A percentile compares a stretch with the other conserved stretches of the same genome.
Conservation (phyloP, 2,888 invertebrate genomes). For the Phengaris alcon region DNA sequence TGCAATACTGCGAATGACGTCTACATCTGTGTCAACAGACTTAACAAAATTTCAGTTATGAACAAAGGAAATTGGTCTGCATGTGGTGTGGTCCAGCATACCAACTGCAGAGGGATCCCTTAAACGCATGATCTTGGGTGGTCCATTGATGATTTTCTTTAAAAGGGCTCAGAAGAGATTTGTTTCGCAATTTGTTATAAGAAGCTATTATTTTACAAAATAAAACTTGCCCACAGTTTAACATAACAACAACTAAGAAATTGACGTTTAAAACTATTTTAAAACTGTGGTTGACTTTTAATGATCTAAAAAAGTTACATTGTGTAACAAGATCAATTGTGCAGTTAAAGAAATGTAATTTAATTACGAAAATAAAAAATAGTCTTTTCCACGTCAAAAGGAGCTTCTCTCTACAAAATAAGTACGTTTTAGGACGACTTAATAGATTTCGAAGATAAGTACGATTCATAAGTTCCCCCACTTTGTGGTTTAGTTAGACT, state of each 20-base stretch:
- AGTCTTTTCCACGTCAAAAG: too few species aligned
- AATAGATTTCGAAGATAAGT: too few species aligned
- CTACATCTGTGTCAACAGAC: slow-evolving; percentile 23
- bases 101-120: not conserved
- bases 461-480: too few species aligned
- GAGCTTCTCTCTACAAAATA: too few species aligned
- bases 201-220: too few species aligned
- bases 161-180: not conserved
- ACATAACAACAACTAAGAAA: too few species aligned
- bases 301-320: not conserved
- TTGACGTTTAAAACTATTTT: not conserved
- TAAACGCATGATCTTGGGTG: not conserved
- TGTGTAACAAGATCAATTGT: not conserved
- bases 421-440: too few species aligned
- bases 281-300: not conserved
- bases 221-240: too few species aligned
- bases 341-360: too few species aligned
- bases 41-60: not conserved
- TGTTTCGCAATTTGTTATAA: not conserved
- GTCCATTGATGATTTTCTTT: not conserved
- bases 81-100: not conserved
- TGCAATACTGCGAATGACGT: slow-evolving; percentile 7
- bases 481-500: too few species aligned
- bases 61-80: slow-evolving; percentile 17
- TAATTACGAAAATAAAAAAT: too few species aligned